phyloP scores from a whole-genome alignment of 2,113 vertebrate species.

The Tragelaphus strepsiceros region DNA sequence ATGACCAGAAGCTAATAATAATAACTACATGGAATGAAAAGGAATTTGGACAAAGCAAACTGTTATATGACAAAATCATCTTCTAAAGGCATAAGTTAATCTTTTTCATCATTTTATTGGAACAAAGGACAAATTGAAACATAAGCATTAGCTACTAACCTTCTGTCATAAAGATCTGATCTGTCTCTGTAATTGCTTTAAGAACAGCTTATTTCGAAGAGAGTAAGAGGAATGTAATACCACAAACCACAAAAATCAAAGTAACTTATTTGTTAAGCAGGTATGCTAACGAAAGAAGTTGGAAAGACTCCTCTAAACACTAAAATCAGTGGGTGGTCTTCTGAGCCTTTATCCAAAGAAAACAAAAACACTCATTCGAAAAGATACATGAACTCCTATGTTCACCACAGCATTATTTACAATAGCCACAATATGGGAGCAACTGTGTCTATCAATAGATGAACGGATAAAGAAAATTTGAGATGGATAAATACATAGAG shows the following conservation, averaged over 20 bases:
- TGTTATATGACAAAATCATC: not conserved
- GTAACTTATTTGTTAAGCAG: not conserved
- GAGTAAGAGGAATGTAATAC: not conserved
- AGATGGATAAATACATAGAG: not conserved
- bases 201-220: conserved; percentile 10
- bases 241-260: not conserved
- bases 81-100: conserved; percentile 11
- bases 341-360: not conserved
- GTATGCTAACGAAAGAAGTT: not conserved
- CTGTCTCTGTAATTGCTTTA: not conserved
- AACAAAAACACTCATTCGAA: not conserved
- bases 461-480: not conserved
- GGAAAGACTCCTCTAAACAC: not conserved
- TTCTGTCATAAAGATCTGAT: conserved; percentile 4
- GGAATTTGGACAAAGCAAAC: not conserved
- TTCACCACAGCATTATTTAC: not conserved
- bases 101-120: not conserved
- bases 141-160: not conserved
- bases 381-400: not conserved
- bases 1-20: conserved; percentile 27
- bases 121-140: conserved; percentile 16
- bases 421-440: not conserved
- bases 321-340: not conserved
- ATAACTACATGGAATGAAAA: not conserved
- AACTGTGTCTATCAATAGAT: not conserved